Evolutionary conservation across 2,888 invertebrate genomes (phyloP).

Genomic region (Drosophila sordidapex): DNA sequence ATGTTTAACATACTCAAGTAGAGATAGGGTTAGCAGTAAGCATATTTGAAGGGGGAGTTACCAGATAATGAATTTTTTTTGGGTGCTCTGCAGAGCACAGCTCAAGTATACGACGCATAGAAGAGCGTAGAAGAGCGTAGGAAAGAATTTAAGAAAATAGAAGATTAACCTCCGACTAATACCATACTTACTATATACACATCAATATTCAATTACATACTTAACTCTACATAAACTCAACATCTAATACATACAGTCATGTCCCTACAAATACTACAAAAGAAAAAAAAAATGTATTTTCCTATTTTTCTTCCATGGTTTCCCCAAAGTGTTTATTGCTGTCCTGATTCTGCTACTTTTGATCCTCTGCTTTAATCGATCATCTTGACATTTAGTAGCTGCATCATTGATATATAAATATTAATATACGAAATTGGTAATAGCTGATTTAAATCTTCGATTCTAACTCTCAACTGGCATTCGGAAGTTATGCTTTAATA

Average conservation of each 20-base stretch:
- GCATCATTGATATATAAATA: no score
- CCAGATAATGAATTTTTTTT: conserved; percentile 6
- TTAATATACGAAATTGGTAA: not conserved
- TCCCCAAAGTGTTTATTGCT: not conserved
- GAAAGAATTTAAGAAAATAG: not conserved
- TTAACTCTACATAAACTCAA: not conserved
- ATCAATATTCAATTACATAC: not conserved
- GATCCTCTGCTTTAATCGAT: not conserved
- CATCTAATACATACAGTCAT: not conserved
- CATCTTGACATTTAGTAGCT: not conserved
- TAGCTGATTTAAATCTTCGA: not conserved
- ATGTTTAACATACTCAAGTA: conserved; percentile 7
- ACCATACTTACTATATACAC: not conserved
- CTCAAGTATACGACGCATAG: conserved; percentile 19
- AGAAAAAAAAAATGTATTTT: not conserved
- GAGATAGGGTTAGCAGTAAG: not conserved
- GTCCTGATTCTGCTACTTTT: not conserved
- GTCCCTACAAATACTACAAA: not conserved
- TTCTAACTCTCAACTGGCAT: not conserved
- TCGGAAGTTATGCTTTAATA: no score
- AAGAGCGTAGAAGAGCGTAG: not conserved
- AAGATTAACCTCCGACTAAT: not conserved
- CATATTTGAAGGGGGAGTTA: not conserved
- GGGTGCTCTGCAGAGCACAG: conserved; percentile 22
- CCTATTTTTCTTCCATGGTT: not conserved